These are phyloP conservation scores for Drosophila ironensis DNA, from an alignment of 1,140 invertebrate genomes.

Conservation along the genomic window DNA sequence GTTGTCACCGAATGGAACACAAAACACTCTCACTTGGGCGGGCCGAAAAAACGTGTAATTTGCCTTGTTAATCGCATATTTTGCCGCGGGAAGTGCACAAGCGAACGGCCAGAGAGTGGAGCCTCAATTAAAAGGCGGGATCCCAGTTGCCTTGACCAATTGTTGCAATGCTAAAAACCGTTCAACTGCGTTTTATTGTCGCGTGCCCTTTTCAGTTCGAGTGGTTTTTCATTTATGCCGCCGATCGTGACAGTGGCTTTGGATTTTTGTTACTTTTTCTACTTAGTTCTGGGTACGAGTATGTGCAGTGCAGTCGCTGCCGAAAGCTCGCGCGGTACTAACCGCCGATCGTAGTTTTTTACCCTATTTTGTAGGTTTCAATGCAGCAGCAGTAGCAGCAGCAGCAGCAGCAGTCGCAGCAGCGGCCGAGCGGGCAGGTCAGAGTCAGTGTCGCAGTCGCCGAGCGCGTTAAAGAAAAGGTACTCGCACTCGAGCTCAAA, in stretches of 20 bases:
- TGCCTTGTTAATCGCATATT: slow-evolving; percentile 48
- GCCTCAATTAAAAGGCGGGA: slow-evolving; percentile 40
- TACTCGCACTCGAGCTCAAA: slow-evolving; percentile 25
- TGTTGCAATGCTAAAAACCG: slow-evolving; percentile 5
- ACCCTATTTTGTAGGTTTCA: slow-evolving; percentile 77
- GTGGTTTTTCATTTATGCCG: slow-evolving; percentile 11
- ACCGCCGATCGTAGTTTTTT: slow-evolving; percentile 67
- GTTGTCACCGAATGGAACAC: background rate
- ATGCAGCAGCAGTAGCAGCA: slow-evolving; percentile 34
- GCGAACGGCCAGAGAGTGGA: slow-evolving; percentile 12
- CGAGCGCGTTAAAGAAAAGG: slow-evolving; percentile 23
- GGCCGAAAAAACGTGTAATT: slow-evolving; percentile 29
- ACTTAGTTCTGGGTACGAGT: background rate
- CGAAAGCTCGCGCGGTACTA: slow-evolving; percentile 65
- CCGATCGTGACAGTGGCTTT: slow-evolving; percentile 23
- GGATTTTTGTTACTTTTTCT: background rate
- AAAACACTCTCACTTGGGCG: background rate
- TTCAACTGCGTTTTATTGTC: slow-evolving; percentile 32
- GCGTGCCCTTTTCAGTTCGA: slow-evolving; percentile 41
- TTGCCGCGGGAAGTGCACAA: background rate
- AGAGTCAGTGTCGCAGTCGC: slow-evolving; percentile 31
- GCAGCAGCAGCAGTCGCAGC: slow-evolving; percentile 8
- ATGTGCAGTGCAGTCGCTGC: slow-evolving; percentile 34
- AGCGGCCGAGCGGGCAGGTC: background rate
- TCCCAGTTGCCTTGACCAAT: slow-evolving; percentile 38